phyloP scores from a whole-genome alignment of 2,113 vertebrate genomes.

The Gallinago media region DNA sequence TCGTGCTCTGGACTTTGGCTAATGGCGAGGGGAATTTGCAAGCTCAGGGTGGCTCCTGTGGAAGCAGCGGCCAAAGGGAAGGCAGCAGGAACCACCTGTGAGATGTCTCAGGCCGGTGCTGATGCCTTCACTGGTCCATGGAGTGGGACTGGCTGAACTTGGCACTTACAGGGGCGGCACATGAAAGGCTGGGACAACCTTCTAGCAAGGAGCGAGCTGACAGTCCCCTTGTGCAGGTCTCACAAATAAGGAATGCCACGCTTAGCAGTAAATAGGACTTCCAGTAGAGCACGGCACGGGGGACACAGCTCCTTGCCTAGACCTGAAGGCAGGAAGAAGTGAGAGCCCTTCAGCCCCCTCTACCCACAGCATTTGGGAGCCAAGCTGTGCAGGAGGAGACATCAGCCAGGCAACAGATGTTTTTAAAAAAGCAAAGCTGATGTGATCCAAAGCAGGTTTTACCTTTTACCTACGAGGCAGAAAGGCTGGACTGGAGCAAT shows the following conservation, averaged over 20 bases:
- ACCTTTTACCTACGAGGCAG: not conserved
- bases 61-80: not conserved
- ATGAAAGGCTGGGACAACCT: not conserved
- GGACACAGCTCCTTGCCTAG: not conserved
- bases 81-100: not conserved
- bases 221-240: not conserved
- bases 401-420: not conserved
- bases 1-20: not conserved
- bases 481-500: not conserved
- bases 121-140: not conserved
- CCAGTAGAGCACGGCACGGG: not conserved
- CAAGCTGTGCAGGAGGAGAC: fast-evolving
- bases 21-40: not conserved
- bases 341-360: not conserved
- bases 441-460: not conserved
- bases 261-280: not conserved
- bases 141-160: not conserved
- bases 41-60: not conserved
- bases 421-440: not conserved
- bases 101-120: not conserved
- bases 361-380: not conserved
- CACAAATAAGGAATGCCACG: not conserved
- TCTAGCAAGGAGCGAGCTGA: not conserved
- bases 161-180: not conserved
- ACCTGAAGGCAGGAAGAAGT: not conserved